Conservation (phyloP, 2,888 invertebrate genomes). For the Lagria hirta region DNA sequence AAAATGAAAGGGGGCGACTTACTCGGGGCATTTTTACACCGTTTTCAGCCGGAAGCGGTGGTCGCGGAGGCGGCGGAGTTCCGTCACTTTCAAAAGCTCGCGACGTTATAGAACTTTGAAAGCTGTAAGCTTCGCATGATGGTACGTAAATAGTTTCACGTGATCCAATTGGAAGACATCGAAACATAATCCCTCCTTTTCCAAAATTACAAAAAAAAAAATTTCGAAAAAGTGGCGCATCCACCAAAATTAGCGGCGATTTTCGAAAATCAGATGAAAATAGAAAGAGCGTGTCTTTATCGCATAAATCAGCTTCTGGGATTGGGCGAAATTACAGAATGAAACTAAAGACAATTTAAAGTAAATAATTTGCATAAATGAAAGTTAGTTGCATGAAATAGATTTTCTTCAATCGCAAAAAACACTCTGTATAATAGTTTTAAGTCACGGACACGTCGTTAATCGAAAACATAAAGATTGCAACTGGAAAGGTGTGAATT, state of each 20-base stretch:
- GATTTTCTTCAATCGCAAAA: slow-evolving; percentile 12
- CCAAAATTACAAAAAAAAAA: slow-evolving; percentile 5
- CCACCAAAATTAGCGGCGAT: too few relatives aligned
- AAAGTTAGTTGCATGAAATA: slow-evolving; percentile 17
- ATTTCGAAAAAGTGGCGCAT: too few relatives aligned
- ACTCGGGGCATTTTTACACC: slow-evolving; percentile 36
- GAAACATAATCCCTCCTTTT: slow-evolving; percentile 38
- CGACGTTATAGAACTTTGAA: slow-evolving; percentile 37
- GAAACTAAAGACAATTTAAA: slow-evolving; percentile 15
- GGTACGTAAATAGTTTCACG: slow-evolving; percentile 52
- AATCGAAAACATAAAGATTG: slow-evolving; percentile 7
- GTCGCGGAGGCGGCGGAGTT: slow-evolving; percentile 43
- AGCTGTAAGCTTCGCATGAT: slow-evolving; percentile 34
- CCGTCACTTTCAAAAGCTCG: slow-evolving; percentile 43
- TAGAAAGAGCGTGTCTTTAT: slow-evolving; percentile 12
- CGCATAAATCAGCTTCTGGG: slow-evolving; percentile 9
- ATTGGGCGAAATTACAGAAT: slow-evolving; percentile 5
- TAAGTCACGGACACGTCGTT: slow-evolving; percentile 11
- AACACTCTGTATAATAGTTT: slow-evolving; percentile 9
- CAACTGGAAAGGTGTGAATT: slow-evolving; percentile 11
- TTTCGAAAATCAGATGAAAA: too few relatives aligned
- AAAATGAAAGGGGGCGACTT: slow-evolving; percentile 34
- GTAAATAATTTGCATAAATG: slow-evolving; percentile 24
- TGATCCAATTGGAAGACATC: slow-evolving; percentile 47
- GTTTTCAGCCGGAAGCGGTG: slow-evolving; percentile 38